phyloP scores from a whole-genome alignment of 2,797 vertebrate species.

The Chelidonichthys spinosus region DNA sequence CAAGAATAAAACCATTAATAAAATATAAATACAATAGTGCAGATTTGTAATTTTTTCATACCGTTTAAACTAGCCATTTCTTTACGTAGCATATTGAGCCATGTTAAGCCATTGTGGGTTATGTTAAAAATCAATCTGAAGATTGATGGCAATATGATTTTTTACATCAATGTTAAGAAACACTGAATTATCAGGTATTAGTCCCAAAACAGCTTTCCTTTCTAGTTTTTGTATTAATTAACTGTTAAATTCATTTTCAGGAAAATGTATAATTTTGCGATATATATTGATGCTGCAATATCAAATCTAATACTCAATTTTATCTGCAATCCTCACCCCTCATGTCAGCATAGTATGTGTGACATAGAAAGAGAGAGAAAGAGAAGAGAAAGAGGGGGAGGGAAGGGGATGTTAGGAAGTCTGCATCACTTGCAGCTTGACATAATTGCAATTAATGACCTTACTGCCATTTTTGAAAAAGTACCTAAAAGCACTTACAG shows the following conservation, averaged over 20 bases:
- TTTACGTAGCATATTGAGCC: neutral
- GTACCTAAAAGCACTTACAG: conserved; percentile 2
- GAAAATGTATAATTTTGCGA: neutral
- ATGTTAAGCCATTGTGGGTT: neutral
- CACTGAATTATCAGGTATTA: neutral
- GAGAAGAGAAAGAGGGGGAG: neutral
- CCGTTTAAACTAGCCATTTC: neutral
- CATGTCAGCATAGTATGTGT: too few relatives aligned
- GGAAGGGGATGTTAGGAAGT: neutral
- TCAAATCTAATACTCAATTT: too few relatives aligned
- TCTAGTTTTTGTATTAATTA: neutral
- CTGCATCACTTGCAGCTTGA: conserved; percentile 21
- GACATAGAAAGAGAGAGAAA: neutral
- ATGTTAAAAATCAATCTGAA: conserved; percentile 2
- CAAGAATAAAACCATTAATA: neutral
- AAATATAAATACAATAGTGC: neutral
- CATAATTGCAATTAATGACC: conserved; percentile 6
- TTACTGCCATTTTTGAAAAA: neutral
- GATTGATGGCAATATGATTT: neutral
- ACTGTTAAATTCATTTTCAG: neutral
- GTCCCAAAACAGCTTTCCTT: neutral
- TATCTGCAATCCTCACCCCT: neutral
- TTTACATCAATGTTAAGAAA: conserved; percentile 4
- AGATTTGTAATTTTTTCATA: neutral
- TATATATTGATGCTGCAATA: neutral